Percentiles rank a stretch among this genome's conserved stretches.
Conservation (phyloP, 2,888 invertebrate genomes). For the Azorinus chamasolen region DNA sequence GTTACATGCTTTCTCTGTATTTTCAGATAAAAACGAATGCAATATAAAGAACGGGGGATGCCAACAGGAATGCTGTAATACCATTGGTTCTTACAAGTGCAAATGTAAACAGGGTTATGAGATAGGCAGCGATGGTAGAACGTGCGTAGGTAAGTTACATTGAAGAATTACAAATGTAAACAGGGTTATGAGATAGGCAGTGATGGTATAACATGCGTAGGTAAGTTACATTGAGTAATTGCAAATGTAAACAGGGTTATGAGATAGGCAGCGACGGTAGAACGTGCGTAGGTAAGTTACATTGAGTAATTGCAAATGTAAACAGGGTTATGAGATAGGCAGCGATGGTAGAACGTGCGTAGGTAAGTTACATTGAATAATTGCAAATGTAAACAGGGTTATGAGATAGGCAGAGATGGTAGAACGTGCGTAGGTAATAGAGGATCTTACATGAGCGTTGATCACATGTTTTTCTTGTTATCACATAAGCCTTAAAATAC, state of each 20-base stretch:
- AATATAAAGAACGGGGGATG: slow-evolving; percentile 94
- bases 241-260: slow-evolving; percentile 94
- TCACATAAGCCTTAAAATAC: too few species aligned
- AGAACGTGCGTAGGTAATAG: slow-evolving; percentile 77
- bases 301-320: slow-evolving; percentile 94
- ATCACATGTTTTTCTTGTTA: too few species aligned
- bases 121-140: slow-evolving; percentile 89
- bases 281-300: slow-evolving; percentile 73
- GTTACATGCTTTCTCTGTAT: too few species aligned
- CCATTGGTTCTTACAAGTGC: slow-evolving; percentile 92
- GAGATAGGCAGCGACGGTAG: slow-evolving; percentile 90
- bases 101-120: slow-evolving; percentile 93
- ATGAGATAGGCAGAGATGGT: slow-evolving; percentile 90
- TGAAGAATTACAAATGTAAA: slow-evolving; percentile 93
- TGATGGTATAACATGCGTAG: slow-evolving; percentile 87
- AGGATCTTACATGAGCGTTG: too few species aligned
- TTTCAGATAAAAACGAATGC: slow-evolving; percentile 92
- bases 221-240: slow-evolving; percentile 88
- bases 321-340: slow-evolving; percentile 92
- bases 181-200: slow-evolving; percentile 92
- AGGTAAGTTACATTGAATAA: slow-evolving; percentile 71
- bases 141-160: slow-evolving; percentile 75
- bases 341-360: slow-evolving; percentile 87
- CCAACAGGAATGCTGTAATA: slow-evolving; percentile 92
- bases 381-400: slow-evolving; percentile 90